Percentiles rank a stretch among this genome's conserved stretches.
Evolutionary conservation across 2,113 vertebrate species (phyloP).

Genomic region (Dipodomys stephensi): DNA sequence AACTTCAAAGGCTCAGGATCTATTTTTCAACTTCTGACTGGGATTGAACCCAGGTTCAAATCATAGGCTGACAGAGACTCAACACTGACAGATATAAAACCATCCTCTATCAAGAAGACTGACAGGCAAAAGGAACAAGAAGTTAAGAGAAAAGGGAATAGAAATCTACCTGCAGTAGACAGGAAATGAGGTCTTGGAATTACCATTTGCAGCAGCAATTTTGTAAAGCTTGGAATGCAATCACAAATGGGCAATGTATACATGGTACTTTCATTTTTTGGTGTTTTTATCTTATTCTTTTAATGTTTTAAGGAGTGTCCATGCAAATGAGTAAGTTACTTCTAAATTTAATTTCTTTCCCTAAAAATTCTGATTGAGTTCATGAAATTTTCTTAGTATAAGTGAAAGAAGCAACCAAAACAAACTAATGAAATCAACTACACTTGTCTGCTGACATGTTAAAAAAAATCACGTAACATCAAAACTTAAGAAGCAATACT

Average conservation of each 20-base stretch:
- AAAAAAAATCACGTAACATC: neutral
- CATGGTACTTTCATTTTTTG: neutral
- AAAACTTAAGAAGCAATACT: neutral
- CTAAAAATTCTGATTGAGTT: constrained; percentile 52
- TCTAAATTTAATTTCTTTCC: constrained; percentile 50
- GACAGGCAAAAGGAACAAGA: neutral
- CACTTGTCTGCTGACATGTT: neutral
- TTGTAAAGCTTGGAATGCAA: neutral
- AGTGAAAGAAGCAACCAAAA: constrained; percentile 52
- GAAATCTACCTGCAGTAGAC: neutral
- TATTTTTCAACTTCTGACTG: constrained; percentile 21
- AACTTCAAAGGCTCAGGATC: neutral
- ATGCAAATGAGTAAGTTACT: constrained; percentile 42
- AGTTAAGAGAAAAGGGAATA: neutral
- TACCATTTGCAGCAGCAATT: neutral
- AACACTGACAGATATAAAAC: neutral
- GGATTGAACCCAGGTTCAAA: constrained; percentile 37
- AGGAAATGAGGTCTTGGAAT: accelerated
- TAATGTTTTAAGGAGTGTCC: constrained; percentile 1
- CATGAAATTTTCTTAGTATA: neutral
- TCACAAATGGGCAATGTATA: neutral
- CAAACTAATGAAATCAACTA: constrained; percentile 27
- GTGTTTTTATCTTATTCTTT: neutral
- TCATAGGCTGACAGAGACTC: neutral
- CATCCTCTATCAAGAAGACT: neutral